These are phyloP conservation scores for Sebastolobus alascanus DNA, from an alignment of 2,797 vertebrate species.

Conservation along the genomic window DNA sequence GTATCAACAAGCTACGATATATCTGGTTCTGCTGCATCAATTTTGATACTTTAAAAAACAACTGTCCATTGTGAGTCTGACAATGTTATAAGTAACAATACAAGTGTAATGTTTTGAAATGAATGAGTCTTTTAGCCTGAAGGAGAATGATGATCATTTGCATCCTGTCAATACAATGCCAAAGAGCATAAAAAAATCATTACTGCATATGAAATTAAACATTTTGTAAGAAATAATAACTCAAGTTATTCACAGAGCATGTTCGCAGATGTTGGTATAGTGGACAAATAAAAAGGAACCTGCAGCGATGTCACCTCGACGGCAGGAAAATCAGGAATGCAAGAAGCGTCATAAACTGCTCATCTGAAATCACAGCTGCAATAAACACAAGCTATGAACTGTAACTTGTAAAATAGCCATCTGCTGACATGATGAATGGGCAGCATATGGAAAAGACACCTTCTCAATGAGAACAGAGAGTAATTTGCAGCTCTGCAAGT, in stretches of 20 bases:
- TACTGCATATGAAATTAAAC: not conserved
- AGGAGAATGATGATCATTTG: not conserved
- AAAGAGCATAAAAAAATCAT: not conserved
- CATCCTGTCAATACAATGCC: not conserved
- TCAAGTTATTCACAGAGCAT: not conserved
- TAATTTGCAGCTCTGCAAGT: not conserved
- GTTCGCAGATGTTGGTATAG: slow-evolving; percentile 16
- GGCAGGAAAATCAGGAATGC: slow-evolving; percentile 29
- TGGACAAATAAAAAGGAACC: not conserved
- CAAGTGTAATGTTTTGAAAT: not conserved
- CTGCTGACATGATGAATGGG: slow-evolving; percentile 38
- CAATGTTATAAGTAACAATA: not conserved
- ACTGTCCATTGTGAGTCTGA: not conserved
- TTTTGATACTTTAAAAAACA: not conserved
- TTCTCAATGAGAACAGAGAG: slow-evolving; percentile 1
- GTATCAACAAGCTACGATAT: not conserved
- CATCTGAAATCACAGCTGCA: slow-evolving; percentile 45
- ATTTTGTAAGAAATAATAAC: not conserved
- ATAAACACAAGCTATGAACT: slow-evolving; percentile 29
- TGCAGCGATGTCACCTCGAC: not conserved
- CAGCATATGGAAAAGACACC: slow-evolving; percentile 13
- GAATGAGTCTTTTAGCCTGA: not conserved
- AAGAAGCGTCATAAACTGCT: slow-evolving; percentile 38
- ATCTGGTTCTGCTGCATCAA: not conserved
- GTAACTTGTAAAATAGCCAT: slow-evolving; percentile 32